Conservation (phyloP, 1,140 invertebrate genomes). For the Parapsyche elsis region DNA sequence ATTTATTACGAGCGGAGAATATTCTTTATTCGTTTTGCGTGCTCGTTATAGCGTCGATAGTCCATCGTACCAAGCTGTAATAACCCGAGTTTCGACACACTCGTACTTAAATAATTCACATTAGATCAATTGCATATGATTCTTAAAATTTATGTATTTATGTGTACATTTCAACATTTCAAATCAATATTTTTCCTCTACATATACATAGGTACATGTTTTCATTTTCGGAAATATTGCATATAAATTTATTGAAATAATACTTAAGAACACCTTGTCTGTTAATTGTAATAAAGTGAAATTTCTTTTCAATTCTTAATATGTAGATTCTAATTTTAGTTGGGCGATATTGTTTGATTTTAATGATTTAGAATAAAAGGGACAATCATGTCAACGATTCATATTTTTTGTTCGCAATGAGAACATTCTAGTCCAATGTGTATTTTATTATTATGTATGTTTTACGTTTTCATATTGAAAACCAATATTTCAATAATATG, state of each 20-base stretch:
- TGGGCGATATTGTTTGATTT: background rate
- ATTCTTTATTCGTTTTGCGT: background rate
- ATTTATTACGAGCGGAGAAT: background rate
- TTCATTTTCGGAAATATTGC: too few species aligned
- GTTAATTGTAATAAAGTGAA: too few species aligned
- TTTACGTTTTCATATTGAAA: slow-evolving; percentile 24
- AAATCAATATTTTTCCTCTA: too few species aligned
- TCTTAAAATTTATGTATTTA: too few species aligned
- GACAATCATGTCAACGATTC: slow-evolving; percentile 17
- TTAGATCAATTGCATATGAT: background rate
- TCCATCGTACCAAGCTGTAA: slow-evolving; percentile 1
- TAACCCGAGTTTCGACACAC: background rate
- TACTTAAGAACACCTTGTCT: too few species aligned
- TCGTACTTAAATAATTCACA: background rate
- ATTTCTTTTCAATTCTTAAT: too few species aligned
- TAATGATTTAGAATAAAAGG: background rate
- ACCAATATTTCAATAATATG: background rate
- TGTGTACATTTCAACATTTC: too few species aligned
- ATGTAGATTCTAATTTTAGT: background rate
- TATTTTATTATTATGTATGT: background rate
- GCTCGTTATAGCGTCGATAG: background rate
- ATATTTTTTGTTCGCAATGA: background rate
- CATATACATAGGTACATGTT: too few species aligned
- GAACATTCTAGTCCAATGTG: too few species aligned
- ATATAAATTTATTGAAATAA: too few species aligned